These are phyloP conservation scores for Drosophila ironensis DNA, from an alignment of 1,140 invertebrate species.

Conservation along the genomic window DNA sequence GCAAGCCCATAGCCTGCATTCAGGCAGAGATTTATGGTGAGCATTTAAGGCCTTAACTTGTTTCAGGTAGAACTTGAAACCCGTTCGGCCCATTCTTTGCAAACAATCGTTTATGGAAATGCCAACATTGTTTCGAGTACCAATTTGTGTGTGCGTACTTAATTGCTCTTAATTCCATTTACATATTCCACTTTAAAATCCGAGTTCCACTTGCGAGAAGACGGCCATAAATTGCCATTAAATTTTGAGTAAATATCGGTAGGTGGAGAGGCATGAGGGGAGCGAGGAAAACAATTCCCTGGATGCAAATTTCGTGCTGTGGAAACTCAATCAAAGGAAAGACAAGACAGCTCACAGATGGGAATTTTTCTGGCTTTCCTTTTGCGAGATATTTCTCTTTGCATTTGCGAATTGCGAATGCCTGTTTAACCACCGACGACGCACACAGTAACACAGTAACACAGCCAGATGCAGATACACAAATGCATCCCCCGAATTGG, in stretches of 20 bases:
- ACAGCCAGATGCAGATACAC: constrained; percentile 12
- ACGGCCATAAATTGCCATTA: constrained; percentile 1
- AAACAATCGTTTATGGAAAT: constrained; percentile 20
- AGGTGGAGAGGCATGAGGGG: not conserved
- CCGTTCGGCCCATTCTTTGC: not conserved
- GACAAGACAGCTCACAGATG: constrained; percentile 7
- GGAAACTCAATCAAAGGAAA: constrained; percentile 42
- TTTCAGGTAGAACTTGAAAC: too few relatives aligned
- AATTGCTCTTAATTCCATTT: constrained; percentile 27
- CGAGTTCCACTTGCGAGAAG: not conserved
- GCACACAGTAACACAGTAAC: too few relatives aligned
- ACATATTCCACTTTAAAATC: constrained; percentile 7
- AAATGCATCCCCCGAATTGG: not conserved
- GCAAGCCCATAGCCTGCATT: not conserved
- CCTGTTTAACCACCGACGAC: constrained; percentile 45
- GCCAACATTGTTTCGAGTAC: constrained; percentile 8
- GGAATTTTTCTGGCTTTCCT: constrained; percentile 20
- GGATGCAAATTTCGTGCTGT: constrained; percentile 58
- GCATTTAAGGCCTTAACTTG: too few relatives aligned
- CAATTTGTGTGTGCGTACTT: not conserved
- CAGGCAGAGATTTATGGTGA: too few relatives aligned
- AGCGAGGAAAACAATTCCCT: constrained; percentile 49
- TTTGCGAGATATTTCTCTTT: not conserved
- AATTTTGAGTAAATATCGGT: constrained; percentile 23
- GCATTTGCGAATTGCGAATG: constrained; percentile 34